phyloP scores from a whole-genome alignment of 2,113 vertebrate species.

The Loxodonta africana region DNA sequence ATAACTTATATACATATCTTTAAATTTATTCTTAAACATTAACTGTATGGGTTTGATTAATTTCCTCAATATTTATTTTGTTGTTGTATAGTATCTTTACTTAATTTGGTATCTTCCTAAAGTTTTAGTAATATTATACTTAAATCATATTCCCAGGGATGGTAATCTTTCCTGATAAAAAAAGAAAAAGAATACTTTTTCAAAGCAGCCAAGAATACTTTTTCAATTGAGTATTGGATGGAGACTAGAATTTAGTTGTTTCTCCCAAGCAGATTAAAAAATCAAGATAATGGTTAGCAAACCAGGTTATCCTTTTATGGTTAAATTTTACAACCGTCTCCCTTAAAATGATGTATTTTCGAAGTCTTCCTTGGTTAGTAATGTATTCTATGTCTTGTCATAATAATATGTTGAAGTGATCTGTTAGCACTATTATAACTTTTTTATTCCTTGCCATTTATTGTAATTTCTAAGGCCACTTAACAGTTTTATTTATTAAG shows the following conservation, averaged over 20 bases:
- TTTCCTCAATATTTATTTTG: neutral
- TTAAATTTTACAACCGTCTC: neutral
- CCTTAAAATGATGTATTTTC: neutral
- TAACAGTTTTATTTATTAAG: neutral
- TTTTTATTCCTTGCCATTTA: neutral
- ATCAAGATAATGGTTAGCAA: neutral
- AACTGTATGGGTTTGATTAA: neutral
- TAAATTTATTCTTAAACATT: slow-evolving; percentile 23
- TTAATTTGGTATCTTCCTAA: slow-evolving; percentile 2
- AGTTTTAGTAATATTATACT: neutral
- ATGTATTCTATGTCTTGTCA: neutral
- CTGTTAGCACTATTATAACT: neutral
- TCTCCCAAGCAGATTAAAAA: slow-evolving; percentile 4
- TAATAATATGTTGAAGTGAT: neutral
- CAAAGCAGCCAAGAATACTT: neutral
- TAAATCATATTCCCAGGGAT: neutral
- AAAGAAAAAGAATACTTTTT: neutral
- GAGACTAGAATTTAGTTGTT: neutral
- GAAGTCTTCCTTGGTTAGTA: neutral
- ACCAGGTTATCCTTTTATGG: neutral
- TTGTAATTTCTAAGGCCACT: neutral
- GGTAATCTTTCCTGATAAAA: neutral
- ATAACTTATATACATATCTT: neutral
- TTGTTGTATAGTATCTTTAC: neutral
- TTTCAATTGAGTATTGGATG: neutral